Conservation (phyloP, 2,113 vertebrate genomes). For the Rostratula benghalensis region DNA sequence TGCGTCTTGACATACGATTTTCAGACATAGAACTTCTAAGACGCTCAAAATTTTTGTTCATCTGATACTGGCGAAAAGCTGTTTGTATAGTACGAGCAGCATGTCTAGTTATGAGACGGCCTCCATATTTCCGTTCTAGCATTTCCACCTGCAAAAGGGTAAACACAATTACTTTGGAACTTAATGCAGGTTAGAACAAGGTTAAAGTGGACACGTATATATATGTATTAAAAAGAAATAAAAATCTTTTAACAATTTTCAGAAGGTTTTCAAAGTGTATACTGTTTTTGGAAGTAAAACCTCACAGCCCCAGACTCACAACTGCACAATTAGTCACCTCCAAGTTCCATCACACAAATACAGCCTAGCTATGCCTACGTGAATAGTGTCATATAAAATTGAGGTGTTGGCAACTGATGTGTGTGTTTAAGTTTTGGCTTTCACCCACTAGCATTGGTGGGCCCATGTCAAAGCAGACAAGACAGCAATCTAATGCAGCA, state of each 20-base stretch:
- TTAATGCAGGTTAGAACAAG: neutral
- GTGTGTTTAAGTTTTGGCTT: neutral
- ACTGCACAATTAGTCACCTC: neutral
- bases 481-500: neutral
- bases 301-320: neutral
- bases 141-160: conserved; percentile 89
- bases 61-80: conserved; percentile 98
- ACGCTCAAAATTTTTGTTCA: conserved; percentile 99
- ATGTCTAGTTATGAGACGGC: conserved; percentile 96
- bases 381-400: neutral
- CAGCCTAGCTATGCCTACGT: neutral
- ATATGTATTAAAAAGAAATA: neutral
- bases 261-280: neutral
- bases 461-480: neutral
- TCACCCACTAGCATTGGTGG: neutral
- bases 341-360: neutral
- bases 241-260: neutral
- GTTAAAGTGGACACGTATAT: neutral
- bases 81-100: conserved; percentile 97
- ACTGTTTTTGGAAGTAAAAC: neutral
- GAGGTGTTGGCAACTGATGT: neutral
- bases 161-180: neutral
- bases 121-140: conserved; percentile 98
- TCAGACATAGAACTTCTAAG: conserved; percentile 98
- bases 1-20: conserved; percentile 96